Percentiles rank a stretch among this genome's conserved stretches.
Conservation (phyloP, 2,888 invertebrate genomes). For the Pheosia tremula region DNA sequence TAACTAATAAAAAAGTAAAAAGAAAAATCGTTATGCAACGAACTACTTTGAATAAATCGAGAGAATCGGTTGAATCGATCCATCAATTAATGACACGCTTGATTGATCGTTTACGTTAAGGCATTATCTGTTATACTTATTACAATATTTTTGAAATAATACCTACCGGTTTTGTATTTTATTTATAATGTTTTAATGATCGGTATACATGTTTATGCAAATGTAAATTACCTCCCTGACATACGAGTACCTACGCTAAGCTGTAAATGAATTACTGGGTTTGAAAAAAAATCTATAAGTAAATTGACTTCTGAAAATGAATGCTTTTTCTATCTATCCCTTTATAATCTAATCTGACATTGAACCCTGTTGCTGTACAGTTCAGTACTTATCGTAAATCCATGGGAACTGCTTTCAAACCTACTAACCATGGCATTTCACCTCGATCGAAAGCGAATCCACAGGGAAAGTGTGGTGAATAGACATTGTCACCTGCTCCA, state of each 20-base stretch:
- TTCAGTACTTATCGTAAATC: conserved; percentile 1
- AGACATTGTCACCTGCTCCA: conserved; percentile 32
- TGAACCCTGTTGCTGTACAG: no score
- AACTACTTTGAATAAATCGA: conserved; percentile 21
- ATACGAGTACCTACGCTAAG: no score
- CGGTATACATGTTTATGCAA: not conserved
- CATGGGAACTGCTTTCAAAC: conserved; percentile 16
- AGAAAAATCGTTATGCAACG: conserved; percentile 25
- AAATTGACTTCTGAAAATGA: no score
- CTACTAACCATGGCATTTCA: conserved; percentile 26
- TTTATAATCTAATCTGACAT: no score
- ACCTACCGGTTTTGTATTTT: not conserved
- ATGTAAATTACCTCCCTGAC: no score
- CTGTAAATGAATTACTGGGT: no score
- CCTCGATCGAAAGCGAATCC: conserved; percentile 36
- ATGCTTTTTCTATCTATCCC: no score
- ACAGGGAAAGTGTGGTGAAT: conserved; percentile 49
- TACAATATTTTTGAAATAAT: not conserved
- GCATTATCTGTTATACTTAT: not conserved
- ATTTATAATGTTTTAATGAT: not conserved
- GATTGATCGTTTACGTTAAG: conserved; percentile 9
- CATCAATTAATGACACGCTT: conserved; percentile 24
- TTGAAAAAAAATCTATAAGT: no score
- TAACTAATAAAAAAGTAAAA: conserved; percentile 25
- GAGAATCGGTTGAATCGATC: conserved; percentile 31